Base-by-base conservation (phyloP, 2,888 invertebrate genomes). In the Andrena hattorfiana region DNA sequence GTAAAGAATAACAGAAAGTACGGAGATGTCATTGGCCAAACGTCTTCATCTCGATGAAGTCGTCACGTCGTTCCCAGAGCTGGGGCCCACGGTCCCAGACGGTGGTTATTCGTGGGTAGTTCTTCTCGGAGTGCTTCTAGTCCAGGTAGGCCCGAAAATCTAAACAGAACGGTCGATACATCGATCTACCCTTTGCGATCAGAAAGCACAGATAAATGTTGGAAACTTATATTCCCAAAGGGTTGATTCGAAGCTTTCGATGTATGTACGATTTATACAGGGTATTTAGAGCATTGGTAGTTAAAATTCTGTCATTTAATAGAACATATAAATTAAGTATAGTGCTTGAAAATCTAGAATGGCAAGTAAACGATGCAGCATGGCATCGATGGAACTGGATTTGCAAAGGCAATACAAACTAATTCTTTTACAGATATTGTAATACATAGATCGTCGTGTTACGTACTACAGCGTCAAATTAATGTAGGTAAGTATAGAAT, bases 71-170 rank as follows among this genome's bases (percentile, higher is more conserved):
- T 95, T 96, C 85, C 96, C 96, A 1, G 96, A 96, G 92, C 94
- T 96, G 68, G 96, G 96, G 0, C 96, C 96, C 0, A 95, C 95
- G 16, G 95, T 96, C 66, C 96, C 96, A 1, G 96, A 96, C 89
- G 96, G 96, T 0, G 96, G 96, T 2, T 96, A 96, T 89, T 96
- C 96, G 0, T 96, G 96, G 96, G 89, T 96, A 66, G 95, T 96
- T 85, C 95, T 96, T 69, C 89, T 95, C 54, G 95, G 95, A 16
- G 95, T 96, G 48, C 94, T 95, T 84, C 93, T 96, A 85, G 95
- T 96, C 91, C 95, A 96, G 93, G 95, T 96, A 90, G 94, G 86
- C 26, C 30, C 59, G 16, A 49, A 62, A 48, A 32, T 7, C 30
- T 26, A 20, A 32, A 26, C 48, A 16, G n/a, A 68, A 68, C 10